Evolutionary conservation across 2,113 vertebrate genomes (phyloP).

Genomic region (Gymnobelideus leadbeateri): DNA sequence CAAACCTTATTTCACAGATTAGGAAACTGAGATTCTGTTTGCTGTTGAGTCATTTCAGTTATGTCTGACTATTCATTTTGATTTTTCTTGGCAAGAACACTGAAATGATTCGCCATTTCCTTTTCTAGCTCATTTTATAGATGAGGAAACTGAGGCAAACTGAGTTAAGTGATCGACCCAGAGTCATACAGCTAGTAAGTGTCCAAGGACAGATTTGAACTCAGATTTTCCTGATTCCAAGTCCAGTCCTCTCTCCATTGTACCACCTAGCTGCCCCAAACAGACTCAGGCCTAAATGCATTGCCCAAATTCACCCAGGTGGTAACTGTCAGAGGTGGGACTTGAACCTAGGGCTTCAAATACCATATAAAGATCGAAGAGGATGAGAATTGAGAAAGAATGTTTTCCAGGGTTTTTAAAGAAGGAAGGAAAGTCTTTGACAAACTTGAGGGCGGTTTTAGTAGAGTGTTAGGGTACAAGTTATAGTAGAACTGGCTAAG

Average conservation of each 20-base stretch:
- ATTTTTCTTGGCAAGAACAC: background rate
- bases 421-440: background rate
- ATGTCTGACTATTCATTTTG: background rate
- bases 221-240: background rate
- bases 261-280: background rate
- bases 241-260: background rate
- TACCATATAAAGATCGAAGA: background rate
- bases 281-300: background rate
- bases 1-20: background rate
- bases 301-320: background rate
- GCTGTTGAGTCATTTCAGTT: background rate
- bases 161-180: background rate
- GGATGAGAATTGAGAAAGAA: background rate
- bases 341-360: background rate
- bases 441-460: background rate
- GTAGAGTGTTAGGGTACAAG: background rate
- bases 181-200: background rate
- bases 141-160: background rate
- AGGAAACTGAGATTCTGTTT: background rate
- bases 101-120: background rate
- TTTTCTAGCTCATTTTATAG: background rate
- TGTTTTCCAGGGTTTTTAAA: background rate
- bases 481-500: background rate
- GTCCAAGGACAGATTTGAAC: background rate
- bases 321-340: background rate